Conservation (phyloP, 2,888 invertebrate genomes). For the Fabriciana adippe region DNA sequence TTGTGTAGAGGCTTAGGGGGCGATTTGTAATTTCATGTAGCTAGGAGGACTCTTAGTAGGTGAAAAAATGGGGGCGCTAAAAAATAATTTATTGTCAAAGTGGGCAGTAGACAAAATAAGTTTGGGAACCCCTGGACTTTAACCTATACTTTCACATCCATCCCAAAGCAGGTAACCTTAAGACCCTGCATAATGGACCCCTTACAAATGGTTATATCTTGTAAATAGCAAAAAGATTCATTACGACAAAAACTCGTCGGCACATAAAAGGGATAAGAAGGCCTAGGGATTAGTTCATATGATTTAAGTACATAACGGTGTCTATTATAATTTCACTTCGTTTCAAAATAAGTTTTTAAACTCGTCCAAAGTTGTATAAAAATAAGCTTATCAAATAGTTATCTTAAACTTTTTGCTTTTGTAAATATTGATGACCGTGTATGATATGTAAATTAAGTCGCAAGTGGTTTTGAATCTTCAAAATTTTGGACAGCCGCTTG, state of each 20-base stretch:
- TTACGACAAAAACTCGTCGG: slow-evolving; percentile 12
- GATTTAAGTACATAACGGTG: slow-evolving; percentile 11
- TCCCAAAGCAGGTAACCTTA: slow-evolving; percentile 38
- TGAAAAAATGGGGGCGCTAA: too few relatives aligned
- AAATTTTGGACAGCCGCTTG: background rate
- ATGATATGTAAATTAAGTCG: too few relatives aligned
- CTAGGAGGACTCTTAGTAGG: too few relatives aligned
- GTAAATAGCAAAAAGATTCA: slow-evolving; percentile 16
- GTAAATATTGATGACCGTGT: too few relatives aligned
- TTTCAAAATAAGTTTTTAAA: background rate
- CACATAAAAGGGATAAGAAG: slow-evolving; percentile 9
- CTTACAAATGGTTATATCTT: slow-evolving; percentile 31
- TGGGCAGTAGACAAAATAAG: too few relatives aligned
- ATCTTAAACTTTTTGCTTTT: too few relatives aligned
- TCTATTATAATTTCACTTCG: background rate
- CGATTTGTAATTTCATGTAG: too few relatives aligned
- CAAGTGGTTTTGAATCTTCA: too few relatives aligned
- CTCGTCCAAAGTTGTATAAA: background rate
- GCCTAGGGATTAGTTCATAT: slow-evolving; percentile 10
- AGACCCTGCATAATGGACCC: slow-evolving; percentile 34
- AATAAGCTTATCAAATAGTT: too few relatives aligned
- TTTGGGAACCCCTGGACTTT: too few relatives aligned
- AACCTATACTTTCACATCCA: slow-evolving; percentile 35
- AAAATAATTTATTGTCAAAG: too few relatives aligned
- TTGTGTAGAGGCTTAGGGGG: too few relatives aligned